phyloP scores from a whole-genome alignment of 2,113 vertebrate genomes.

The Numenius arquata region DNA sequence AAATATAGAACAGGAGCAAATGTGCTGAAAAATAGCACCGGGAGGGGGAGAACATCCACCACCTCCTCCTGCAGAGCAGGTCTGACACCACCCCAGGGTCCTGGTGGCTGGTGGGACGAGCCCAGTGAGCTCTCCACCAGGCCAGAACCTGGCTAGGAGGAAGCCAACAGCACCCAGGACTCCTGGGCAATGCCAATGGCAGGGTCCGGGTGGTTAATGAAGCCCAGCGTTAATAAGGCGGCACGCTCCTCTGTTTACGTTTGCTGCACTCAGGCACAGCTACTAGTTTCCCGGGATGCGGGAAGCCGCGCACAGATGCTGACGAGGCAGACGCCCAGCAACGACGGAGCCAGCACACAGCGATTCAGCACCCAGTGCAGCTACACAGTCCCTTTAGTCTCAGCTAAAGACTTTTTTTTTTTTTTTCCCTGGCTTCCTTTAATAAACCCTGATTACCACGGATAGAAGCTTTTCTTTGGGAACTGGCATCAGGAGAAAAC shows the following conservation, averaged over 20 bases:
- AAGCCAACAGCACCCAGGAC: neutral
- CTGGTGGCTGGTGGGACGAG: accelerated
- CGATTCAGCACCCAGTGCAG: conserved; percentile 67
- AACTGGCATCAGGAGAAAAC: neutral
- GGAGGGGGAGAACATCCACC: neutral
- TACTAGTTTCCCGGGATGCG: neutral
- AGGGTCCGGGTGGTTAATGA: neutral
- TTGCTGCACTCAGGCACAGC: neutral
- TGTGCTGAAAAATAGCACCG: neutral
- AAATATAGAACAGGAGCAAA: neutral
- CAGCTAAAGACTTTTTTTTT: conserved; percentile 20
- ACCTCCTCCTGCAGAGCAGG: accelerated
- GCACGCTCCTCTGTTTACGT: conserved; percentile 23
- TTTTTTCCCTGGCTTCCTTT: conserved; percentile 7
- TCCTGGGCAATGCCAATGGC: neutral
- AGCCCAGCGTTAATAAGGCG: neutral
- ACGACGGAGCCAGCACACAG: neutral
- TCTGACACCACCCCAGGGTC: accelerated
- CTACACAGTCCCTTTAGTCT: conserved; percentile 64
- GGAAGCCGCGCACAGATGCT: conserved; percentile 13
- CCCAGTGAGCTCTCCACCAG: neutral
- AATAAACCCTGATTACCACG: conserved; percentile 62
- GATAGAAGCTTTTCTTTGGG: conserved; percentile 55
- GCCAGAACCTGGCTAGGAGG: neutral
- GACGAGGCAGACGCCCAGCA: conserved; percentile 22